Percentiles rank a stretch among this genome's conserved stretches.
These are phyloP conservation scores for Bergia sp. DNA, from an alignment of 92 coral and sea anemone genomes.

Conservation along the genomic window DNA sequence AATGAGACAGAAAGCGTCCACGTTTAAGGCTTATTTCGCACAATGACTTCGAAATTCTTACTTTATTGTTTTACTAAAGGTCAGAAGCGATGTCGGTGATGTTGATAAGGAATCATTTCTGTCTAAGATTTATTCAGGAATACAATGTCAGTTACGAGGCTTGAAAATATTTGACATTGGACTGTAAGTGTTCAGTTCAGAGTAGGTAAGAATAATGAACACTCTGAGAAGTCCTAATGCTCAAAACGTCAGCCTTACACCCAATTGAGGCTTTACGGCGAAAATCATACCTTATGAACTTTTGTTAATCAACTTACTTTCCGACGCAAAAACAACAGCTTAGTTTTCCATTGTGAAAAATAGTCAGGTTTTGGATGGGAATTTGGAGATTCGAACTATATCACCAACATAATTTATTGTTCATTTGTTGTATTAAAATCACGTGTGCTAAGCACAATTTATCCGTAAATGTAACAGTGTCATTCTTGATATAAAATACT, in stretches of 20 bases:
- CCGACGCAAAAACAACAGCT: no score
- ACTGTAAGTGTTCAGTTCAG: background rate
- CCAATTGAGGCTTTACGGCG: no score
- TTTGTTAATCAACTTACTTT: no score
- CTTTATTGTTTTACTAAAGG: background rate
- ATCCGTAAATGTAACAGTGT: background rate
- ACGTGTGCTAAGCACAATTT: background rate
- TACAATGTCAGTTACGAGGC: background rate
- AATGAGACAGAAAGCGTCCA: background rate
- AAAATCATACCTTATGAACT: no score
- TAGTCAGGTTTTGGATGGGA: background rate
- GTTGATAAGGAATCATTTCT: background rate
- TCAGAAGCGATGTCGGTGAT: background rate
- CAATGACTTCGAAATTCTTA: background rate
- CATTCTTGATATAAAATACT: background rate
- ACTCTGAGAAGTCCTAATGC: no score
- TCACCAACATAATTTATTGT: no score
- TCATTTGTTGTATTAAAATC: no score
- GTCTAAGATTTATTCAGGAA: background rate
- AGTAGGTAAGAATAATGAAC: background rate
- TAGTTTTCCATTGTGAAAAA: no score
- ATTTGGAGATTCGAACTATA: background rate
- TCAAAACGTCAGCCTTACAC: no score
- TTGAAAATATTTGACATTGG: background rate
- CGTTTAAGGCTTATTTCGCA: background rate